These are phyloP conservation scores for Aythya baeri DNA, from an alignment of 2,113 vertebrate genomes.

Conservation along the genomic window DNA sequence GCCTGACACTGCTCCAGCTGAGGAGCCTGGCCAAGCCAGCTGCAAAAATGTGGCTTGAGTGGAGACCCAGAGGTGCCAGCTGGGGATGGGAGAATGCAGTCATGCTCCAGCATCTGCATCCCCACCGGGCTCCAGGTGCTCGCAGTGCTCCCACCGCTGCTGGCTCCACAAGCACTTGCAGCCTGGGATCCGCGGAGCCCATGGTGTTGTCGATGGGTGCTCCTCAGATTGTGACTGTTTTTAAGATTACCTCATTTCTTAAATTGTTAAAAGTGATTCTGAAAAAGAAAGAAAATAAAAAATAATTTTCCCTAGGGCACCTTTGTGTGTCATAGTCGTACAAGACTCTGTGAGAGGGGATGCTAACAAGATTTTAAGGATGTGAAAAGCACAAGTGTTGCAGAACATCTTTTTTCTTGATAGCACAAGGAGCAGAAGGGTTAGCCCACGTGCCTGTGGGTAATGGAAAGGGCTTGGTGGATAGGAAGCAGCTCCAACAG, in stretches of 20 bases:
- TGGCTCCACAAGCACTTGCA: background rate
- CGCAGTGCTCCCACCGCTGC: background rate
- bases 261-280: background rate
- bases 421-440: background rate
- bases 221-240: background rate
- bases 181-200: accelerated
- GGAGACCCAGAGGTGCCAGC: background rate
- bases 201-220: accelerated
- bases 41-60: background rate
- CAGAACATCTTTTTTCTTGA: background rate
- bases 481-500: background rate
- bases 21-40: background rate
- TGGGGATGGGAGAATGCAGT: background rate
- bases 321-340: background rate
- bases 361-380: background rate
- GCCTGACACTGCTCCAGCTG: background rate
- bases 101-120: accelerated
- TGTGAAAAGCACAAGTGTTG: background rate
- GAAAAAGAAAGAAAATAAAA: slow-evolving; percentile 37
- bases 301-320: background rate
- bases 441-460: accelerated
- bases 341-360: background rate
- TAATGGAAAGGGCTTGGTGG: background rate
- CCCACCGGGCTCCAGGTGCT: background rate
- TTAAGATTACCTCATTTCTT: background rate